Percentiles rank a stretch among this genome's conserved stretches.
Conservation (phyloP, 2,888 invertebrate genomes). For the Agriopis aurantiaria region DNA sequence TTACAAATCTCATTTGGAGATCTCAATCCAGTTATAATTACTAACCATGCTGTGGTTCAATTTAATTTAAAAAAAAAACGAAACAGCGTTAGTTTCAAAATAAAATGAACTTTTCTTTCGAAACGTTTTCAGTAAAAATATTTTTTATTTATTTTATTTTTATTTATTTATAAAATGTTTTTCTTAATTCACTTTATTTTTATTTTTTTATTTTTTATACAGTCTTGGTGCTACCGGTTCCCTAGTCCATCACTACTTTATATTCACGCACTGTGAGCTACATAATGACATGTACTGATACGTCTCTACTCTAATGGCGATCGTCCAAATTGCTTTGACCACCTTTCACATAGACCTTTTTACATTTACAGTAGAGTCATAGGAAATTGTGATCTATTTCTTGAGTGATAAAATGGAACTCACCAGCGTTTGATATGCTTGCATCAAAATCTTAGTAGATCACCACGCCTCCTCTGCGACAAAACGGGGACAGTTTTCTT, state of each 20-base stretch:
- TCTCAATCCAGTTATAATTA: too few species aligned
- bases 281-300: slow-evolving; percentile 65
- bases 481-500: slow-evolving; percentile 78
- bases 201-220: not conserved
- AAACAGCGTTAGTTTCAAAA: too few species aligned
- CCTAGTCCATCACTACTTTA: slow-evolving; percentile 55
- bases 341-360: slow-evolving; percentile 60
- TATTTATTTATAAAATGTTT: too few species aligned
- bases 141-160: not conserved
- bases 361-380: slow-evolving; percentile 20
- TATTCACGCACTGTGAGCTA: slow-evolving; percentile 72
- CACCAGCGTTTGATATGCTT: slow-evolving; percentile 10
- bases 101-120: too few species aligned
- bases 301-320: slow-evolving; percentile 65
- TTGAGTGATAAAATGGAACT: slow-evolving; percentile 15
- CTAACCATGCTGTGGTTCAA: too few species aligned
- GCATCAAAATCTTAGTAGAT: slow-evolving; percentile 58
- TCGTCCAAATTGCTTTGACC: slow-evolving; percentile 71
- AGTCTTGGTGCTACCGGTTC: slow-evolving; percentile 19
- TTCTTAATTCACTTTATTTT: too few species aligned
- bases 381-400: slow-evolving; percentile 31
- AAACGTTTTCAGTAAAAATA: not conserved
- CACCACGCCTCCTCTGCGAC: slow-evolving; percentile 81
- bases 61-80: too few species aligned
- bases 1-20: too few species aligned